Base-by-base conservation (phyloP, 2,113 vertebrate species). In the Osmerus mordax region DNA sequence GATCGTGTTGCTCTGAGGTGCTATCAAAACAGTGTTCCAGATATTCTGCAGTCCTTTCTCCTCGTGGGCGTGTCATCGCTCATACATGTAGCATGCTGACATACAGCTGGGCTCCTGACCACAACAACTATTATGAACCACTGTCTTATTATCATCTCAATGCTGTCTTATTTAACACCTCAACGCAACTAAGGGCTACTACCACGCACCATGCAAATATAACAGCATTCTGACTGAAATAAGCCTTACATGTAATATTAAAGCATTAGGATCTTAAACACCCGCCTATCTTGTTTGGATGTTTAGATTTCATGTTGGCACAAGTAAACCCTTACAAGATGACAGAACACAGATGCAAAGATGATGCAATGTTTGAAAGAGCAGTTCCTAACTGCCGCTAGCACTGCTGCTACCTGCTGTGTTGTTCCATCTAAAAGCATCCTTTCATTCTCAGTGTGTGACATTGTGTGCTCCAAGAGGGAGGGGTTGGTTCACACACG, bases 291-390 rank as follows among this genome's bases (percentile, higher is more conserved):
- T 36, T 6, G 32, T 36, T 36, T 36, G 32, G 32, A 36, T 36
- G 7, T 36, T 36, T 36, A 36, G 32, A 36, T 32, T 15, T 16
- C 28, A 16, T 63, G 3, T 29, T 3, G 6, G 61, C 4, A 63
- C 61, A 54, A 18, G 29, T 3, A 28, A 63, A 63, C 14, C 3
- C 53, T 25, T 62, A 14, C 25, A 16, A 16, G 61, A 36, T 25
- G 15, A 32, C 28, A 63, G 28, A 8, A 29, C 16, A 14, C 4
- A 4, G 28, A 29, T 28, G 14, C 13, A 63, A 63, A 15, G 61
- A 18, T 63, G 61, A 36, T 32, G 61, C 25, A 29, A 63, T 63
- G 61, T 63, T 63, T 63, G 28, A 12, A 63, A 63, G 29, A 29
- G 28, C 25, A 16, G 61, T 29, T 23, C 16, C 23, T 28, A 3